Base-by-base conservation (phyloP, 2,888 invertebrate genomes). In the Cephus rjabovi region DNA sequence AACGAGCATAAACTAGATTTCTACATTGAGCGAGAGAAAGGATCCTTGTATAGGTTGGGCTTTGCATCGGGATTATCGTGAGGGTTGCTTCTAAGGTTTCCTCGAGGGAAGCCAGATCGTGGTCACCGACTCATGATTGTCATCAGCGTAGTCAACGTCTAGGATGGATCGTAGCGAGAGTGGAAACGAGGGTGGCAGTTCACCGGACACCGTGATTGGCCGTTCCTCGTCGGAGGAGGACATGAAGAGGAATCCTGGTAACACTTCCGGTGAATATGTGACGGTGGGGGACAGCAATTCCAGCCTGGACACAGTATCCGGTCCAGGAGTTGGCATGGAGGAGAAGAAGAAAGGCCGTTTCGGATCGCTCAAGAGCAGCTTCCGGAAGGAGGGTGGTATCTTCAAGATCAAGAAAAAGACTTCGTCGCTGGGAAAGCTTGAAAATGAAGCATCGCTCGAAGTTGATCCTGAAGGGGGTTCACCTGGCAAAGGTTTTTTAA, bases 161-260 rank as follows among this genome's bases (percentile, higher is more conserved):
- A 81, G 73, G 74, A 89, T 89, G 90, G 87, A 89, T 79, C 87
- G 84, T 74, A 84, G 82, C 80, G 87, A 89, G 77, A 86, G 84
- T 80, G 83, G 81, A 75, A 89, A 87, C 83, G 88, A 88, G 80
- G 87, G 82, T 74, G 89, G 83, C 77, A 89, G 89, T 83, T 89
- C 88, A 77, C 85, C 88, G 79, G 89, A 90, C 76, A 87, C 88
- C 74, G 84, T 88, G 80, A 86, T 89, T 80, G 87, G 85, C 30
- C 89, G 87, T 75, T 89, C 88, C 78, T n/a, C 33, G 34, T 85
- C 87, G 80, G 88, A 89, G 74, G 89, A 88, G 70, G 87, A 90
- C 69, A 85, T 82, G 78, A 86, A 81, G 71, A 77, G 56, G 23
- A 73, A 71, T 9, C 34, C 70, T 12, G 74, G 34, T 12, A 76